A percentile compares a stretch with the other conserved stretches of the same genome.
phyloP scores from a whole-genome alignment of 1,140 invertebrate genomes.

The Mizuhopecten yessoensis region DNA sequence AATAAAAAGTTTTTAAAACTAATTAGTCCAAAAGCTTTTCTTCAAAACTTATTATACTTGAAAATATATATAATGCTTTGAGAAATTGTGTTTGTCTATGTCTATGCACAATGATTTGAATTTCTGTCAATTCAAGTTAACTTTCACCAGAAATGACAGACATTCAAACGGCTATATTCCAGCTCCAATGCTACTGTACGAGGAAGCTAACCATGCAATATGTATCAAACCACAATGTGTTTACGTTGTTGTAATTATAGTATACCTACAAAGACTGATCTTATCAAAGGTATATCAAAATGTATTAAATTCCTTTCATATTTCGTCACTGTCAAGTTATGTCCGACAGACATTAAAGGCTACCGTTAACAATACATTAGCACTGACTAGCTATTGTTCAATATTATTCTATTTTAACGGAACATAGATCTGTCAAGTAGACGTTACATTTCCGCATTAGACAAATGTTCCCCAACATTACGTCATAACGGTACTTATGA shows the following conservation, averaged over 20 bases:
- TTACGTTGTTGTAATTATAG: neutral
- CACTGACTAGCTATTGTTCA: slow-evolving; percentile 6
- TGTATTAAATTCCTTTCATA: neutral
- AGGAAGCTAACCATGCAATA: neutral
- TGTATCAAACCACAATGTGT: neutral
- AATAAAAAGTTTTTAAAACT: too few relatives aligned
- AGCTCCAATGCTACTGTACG: too few relatives aligned
- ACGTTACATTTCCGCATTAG: neutral
- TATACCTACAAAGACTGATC: neutral
- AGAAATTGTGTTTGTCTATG: too few relatives aligned
- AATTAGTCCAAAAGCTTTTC: too few relatives aligned
- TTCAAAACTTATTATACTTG: too few relatives aligned
- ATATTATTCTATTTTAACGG: neutral
- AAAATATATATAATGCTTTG: too few relatives aligned
- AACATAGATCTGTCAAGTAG: neutral
- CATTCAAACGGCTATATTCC: too few relatives aligned
- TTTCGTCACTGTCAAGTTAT: neutral
- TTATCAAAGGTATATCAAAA: neutral
- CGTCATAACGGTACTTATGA: neutral
- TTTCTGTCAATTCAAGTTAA: too few relatives aligned
- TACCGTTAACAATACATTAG: neutral
- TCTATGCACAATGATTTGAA: too few relatives aligned
- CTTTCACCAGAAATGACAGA: too few relatives aligned
- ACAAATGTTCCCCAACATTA: neutral
- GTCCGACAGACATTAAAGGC: neutral